These are phyloP conservation scores for Sturnus vulgaris DNA, from an alignment of 2,113 vertebrate genomes.

Conservation along the genomic window DNA sequence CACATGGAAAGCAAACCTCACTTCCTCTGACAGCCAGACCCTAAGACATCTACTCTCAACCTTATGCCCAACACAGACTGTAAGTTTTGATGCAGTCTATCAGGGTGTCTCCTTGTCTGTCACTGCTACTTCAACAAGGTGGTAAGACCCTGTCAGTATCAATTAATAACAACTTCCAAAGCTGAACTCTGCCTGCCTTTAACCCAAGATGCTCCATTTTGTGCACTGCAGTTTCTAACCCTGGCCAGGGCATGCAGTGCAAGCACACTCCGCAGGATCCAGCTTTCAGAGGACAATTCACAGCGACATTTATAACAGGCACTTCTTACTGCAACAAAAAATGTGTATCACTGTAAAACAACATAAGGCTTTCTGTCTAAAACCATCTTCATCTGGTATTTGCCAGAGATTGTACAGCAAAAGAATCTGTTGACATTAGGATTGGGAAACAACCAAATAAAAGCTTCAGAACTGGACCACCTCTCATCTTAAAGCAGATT, in stretches of 20 bases:
- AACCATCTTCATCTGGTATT: neutral
- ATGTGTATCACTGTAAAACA: neutral
- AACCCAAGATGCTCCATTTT: neutral
- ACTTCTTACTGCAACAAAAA: neutral
- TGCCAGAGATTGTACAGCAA: neutral
- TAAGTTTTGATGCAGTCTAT: neutral
- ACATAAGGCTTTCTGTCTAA: neutral
- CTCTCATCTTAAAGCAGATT: neutral
- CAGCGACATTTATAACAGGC: neutral
- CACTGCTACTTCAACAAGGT: neutral
- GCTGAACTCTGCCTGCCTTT: neutral
- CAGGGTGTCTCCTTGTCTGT: neutral
- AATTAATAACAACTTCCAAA: neutral
- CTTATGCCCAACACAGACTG: fast-evolving
- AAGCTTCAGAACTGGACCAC: neutral
- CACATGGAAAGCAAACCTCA: neutral
- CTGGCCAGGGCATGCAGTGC: neutral
- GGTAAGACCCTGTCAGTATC: neutral
- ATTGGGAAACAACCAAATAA: neutral
- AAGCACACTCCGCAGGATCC: neutral
- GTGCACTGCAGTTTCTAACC: neutral
- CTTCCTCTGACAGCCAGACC: neutral
- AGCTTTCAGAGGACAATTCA: neutral
- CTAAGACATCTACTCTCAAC: neutral
- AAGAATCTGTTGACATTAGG: neutral